Evolutionary conservation across 2,797 vertebrate species (phyloP).

Genomic region (Cossypha niveicapilla): DNA sequence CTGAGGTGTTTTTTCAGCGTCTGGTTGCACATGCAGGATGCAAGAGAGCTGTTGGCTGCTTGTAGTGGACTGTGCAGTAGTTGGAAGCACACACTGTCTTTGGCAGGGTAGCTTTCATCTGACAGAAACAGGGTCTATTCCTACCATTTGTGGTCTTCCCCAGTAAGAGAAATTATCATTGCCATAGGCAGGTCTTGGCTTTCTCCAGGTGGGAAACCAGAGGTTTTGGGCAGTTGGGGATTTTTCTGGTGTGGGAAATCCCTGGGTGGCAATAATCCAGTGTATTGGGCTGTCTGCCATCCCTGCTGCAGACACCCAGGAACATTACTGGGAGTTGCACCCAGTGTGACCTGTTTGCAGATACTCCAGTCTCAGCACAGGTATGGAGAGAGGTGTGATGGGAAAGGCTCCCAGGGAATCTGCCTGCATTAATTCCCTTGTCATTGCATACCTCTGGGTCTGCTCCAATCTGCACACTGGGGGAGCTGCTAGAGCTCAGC

Average conservation of each 20-base stretch:
- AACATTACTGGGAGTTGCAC: background rate
- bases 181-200: background rate
- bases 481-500: background rate
- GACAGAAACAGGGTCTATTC: background rate
- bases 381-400: background rate
- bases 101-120: background rate
- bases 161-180: background rate
- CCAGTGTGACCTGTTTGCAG: background rate
- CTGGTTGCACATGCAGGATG: background rate
- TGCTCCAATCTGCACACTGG: background rate
- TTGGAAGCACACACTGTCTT: background rate
- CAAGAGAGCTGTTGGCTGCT: background rate
- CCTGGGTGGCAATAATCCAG: background rate
- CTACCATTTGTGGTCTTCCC: background rate
- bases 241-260: conserved; percentile 2
- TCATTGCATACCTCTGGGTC: background rate
- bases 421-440: background rate
- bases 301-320: background rate
- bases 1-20: background rate
- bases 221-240: background rate
- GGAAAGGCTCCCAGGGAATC: background rate
- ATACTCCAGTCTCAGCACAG: background rate
- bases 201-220: background rate
- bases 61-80: fast-evolving
- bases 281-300: background rate